phyloP scores from a whole-genome alignment of 2,113 vertebrate species.

The Myotis davidii region DNA sequence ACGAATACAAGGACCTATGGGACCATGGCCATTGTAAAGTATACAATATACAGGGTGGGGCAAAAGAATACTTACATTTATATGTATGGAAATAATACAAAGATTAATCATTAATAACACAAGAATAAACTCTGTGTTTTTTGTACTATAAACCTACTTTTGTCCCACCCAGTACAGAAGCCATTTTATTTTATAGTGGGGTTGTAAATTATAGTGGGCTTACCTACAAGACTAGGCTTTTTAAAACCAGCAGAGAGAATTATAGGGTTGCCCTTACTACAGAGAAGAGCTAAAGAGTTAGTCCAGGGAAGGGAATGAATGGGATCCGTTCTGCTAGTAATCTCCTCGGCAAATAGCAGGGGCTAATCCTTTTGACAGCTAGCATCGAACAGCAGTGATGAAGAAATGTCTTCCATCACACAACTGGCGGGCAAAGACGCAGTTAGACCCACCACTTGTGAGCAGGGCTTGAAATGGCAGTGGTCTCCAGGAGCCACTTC shows the following conservation, averaged over 20 bases:
- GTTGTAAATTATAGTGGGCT: neutral
- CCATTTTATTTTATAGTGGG: neutral
- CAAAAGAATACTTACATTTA: neutral
- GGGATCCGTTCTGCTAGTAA: neutral
- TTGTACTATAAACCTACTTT: neutral
- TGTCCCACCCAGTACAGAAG: neutral
- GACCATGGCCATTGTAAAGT: neutral
- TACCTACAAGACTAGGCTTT: neutral
- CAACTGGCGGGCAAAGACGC: neutral
- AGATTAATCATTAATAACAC: neutral
- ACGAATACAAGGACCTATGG: neutral
- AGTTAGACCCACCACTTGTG: neutral
- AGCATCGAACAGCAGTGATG: neutral
- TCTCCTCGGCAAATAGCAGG: neutral
- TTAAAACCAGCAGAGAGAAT: slow-evolving; percentile 40
- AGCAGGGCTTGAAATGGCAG: slow-evolving; percentile 18
- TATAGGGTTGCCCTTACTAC: neutral
- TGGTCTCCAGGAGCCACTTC: slow-evolving; percentile 31
- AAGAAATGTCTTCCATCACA: neutral
- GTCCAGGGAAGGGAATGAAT: neutral
- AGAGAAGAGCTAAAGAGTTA: neutral
- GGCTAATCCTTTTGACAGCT: neutral
- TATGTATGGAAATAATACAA: neutral
- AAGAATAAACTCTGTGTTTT: neutral
- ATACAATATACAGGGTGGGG: neutral